Evolutionary conservation across 1,140 invertebrate species (phyloP), one percentile per base, ranked within the genome.

Genomic region (Tribolium madens): DNA sequence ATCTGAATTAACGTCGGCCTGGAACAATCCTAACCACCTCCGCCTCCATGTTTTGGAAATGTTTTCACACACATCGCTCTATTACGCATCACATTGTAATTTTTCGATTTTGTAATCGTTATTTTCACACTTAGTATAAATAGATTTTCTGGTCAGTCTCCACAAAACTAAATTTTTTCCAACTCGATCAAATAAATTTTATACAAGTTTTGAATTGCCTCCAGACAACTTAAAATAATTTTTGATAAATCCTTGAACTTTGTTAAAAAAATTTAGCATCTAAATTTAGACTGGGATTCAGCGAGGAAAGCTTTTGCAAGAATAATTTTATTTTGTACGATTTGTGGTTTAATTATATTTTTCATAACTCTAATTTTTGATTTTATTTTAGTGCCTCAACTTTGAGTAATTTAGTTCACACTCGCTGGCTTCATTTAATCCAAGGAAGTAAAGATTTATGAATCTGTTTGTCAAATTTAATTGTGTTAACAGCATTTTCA

Each of bases 221-320:
- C 57, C 57, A 64, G 57, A 64, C 57, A 64, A 64, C 26, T 26
- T 33, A 64, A 52, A 50, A 73, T 52, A 57, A 52, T 52, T 73
- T 73, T 53, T 73, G 48, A 31, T 33, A 64, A 53, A 73, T 73
- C 71, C 71, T 73, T 73, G 71, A 73, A 73, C 71, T 73, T 73
- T 50, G 31, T 36, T 57, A 31, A 53, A 57, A 26, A 42, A 73
- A 15, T 15, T 60, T 73, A 64, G 36, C 15, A 52, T n/a, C 71
- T 73, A 73, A 73, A 33, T 57, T 73, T 73, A 73, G 26, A 73
- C 18, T 50, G 5, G 0, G 12, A 64, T 33, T 64, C 33, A 64
- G 31, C 57, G 57, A 33, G 26, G 13, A 64, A 64, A 64, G 21
- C 12, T 64, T 64, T 64, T 26, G 57, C 26, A 21, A 64, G 57